Conservation (phyloP, 2,888 invertebrate species). For the Drosophila algonquin region DNA sequence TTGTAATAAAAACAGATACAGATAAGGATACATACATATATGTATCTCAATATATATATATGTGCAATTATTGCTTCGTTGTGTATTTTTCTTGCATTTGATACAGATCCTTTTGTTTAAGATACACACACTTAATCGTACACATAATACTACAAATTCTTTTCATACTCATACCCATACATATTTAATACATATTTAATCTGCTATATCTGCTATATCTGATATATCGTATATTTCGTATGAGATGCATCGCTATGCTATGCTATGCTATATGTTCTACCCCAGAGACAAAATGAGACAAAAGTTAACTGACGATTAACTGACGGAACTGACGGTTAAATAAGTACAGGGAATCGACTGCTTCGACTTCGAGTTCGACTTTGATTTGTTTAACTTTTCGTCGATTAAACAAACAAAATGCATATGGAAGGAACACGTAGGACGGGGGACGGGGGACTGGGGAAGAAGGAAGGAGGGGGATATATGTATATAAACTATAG, state of each 20-base stretch:
- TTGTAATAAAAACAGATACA: conserved; percentile 9
- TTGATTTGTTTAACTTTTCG: conserved; percentile 58
- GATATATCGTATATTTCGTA: neutral
- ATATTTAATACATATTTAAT: conserved; percentile 21
- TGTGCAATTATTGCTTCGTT: conserved; percentile 1
- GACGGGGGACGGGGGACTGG: neutral
- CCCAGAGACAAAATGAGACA: conserved; percentile 33
- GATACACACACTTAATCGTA: conserved; percentile 17
- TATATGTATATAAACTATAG: neutral
- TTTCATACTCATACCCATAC: conserved; percentile 39
- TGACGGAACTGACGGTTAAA: conserved; percentile 1
- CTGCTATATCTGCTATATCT: neutral
- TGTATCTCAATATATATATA: neutral
- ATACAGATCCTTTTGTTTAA: conserved; percentile 6
- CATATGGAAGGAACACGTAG: conserved; percentile 3
- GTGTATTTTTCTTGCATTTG: conserved; percentile 24
- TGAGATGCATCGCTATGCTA: conserved; percentile 33
- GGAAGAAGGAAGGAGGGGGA: neutral
- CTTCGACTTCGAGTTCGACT: conserved; percentile 35
- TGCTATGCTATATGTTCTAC: conserved; percentile 8
- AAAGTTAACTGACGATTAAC: conserved; percentile 12
- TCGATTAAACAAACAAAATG: conserved; percentile 69
- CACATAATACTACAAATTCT: conserved; percentile 63
- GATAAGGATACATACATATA: neutral
- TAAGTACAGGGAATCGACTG: conserved; percentile 51